Percentiles rank a stretch among this genome's conserved stretches.
Conservation (phyloP, 2,888 invertebrate species). For the Sinotaia quadrata region DNA sequence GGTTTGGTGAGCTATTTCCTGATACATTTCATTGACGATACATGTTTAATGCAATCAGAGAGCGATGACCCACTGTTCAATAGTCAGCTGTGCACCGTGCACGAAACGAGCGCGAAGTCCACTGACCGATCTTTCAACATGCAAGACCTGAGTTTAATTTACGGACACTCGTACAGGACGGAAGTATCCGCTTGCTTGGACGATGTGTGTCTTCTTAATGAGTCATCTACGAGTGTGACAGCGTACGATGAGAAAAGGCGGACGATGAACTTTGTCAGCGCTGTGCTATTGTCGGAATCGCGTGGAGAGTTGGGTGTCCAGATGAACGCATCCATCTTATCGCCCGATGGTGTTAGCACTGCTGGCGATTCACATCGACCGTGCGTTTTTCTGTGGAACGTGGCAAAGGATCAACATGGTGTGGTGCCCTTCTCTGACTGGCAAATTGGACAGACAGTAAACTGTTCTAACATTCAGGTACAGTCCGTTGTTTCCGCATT, state of each 20-base stretch:
- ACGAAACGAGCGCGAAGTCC: no score
- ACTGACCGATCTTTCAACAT: no score
- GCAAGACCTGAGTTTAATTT: no score
- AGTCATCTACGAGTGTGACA: no score
- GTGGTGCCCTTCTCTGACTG: background rate
- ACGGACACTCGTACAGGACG: no score
- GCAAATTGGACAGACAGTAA: background rate
- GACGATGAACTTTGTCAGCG: no score
- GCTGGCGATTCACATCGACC: background rate
- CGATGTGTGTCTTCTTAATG: no score
- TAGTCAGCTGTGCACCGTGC: background rate
- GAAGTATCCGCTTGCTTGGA: no score
- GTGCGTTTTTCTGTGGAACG: constrained; percentile 6
- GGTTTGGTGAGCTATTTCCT: background rate
- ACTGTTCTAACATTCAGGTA: constrained; percentile 16
- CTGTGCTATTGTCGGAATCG: no score
- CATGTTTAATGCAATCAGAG: background rate
- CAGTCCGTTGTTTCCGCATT: no score
- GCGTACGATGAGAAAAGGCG: no score
- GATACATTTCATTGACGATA: constrained; percentile 1
- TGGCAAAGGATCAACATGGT: constrained; percentile 4
- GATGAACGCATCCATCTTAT: background rate
- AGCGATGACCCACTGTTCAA: background rate
- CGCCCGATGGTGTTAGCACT: background rate
- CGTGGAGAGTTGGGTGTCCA: background rate